Evolutionary conservation across 2,888 invertebrate genomes (phyloP), one percentile per base, ranked within the genome.

Genomic region (Buathra laborator): DNA sequence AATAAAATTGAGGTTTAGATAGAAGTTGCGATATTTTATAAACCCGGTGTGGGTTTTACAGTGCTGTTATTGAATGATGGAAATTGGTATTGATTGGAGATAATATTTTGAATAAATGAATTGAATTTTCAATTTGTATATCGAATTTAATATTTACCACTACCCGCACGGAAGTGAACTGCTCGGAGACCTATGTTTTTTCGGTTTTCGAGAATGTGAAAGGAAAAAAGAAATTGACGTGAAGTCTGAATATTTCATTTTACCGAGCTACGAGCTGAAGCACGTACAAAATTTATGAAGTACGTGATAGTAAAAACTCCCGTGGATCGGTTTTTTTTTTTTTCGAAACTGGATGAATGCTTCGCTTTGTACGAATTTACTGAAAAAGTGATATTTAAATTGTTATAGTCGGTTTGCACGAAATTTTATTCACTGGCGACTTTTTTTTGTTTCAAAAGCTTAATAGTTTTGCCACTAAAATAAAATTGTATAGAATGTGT

Each of bases 171-270:
- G 10, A 10, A 12, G 37, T 37, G 56, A 24, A 19, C 9, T 1
- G 10, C 24, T 19, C 56, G 24, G 19, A 24, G 4, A 56, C 19
- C 1, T 0, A 56, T 56, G 19, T 56, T 56, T 56, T 56, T 19
- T 9, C 19, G 24, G 3, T 56, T 56, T 56, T 19, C 19, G 24
- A 12, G 14, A 46, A 46, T 32, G 2, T 7, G 56, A 10, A 16
- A 56, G 56, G 53, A 24, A n/a, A 29, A 24, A 44, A 24, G 12
- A 46, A 48, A 29, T 68, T n/a, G 12, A 68, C 29, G 46, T 29
- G 46, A 48, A 68, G 46, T 29, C 14, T 68, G 19, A n/a, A 19
- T 68, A 48, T 46, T 68, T 68, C 14, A 68, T 68, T 68, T 46
- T 6, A 24, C 12, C 44, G 24, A 24, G 7, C 12, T 7, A 14